Evolutionary conservation across 2,797 vertebrate genomes (phyloP).

Genomic region (Amniataba percoides): DNA sequence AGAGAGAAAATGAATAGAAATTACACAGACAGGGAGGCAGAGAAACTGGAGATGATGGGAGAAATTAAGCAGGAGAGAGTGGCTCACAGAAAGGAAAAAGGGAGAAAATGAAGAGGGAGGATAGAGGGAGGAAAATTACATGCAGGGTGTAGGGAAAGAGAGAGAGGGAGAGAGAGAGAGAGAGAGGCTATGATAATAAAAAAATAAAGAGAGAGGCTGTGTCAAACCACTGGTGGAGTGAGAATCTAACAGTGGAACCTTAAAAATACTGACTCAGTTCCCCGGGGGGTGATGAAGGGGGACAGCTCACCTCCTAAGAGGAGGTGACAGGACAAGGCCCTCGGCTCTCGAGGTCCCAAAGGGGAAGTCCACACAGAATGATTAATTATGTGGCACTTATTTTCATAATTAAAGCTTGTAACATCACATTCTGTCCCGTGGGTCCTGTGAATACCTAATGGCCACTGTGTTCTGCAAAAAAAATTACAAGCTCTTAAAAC

Average conservation of each 20-base stretch:
- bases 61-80: slow-evolving; percentile 27
- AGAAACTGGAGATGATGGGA: slow-evolving; percentile 34
- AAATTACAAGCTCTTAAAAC: slow-evolving; percentile 5
- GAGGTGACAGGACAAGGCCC: slow-evolving; percentile 44
- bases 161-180: slow-evolving; percentile 9
- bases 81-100: background rate
- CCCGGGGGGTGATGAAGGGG: slow-evolving; percentile 24
- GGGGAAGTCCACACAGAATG: slow-evolving; percentile 48
- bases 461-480: slow-evolving; percentile 1
- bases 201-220: background rate
- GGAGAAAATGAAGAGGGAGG: slow-evolving; percentile 1
- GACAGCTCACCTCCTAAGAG: slow-evolving; percentile 48
- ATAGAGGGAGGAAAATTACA: slow-evolving; percentile 1
- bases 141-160: background rate
- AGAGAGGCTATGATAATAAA: slow-evolving; percentile 10
- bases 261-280: slow-evolving; percentile 65
- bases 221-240: slow-evolving; percentile 32
- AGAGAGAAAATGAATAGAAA: slow-evolving; percentile 11
- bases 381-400: slow-evolving; percentile 59
- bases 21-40: slow-evolving; percentile 22
- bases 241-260: slow-evolving; percentile 38
- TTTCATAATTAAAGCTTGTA: slow-evolving; percentile 67
- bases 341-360: slow-evolving; percentile 28
- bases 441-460: slow-evolving; percentile 44
- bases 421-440: slow-evolving; percentile 49